Evolutionary conservation across 1,140 invertebrate species (phyloP).

Genomic region (Yoshiicerus persimilis): DNA sequence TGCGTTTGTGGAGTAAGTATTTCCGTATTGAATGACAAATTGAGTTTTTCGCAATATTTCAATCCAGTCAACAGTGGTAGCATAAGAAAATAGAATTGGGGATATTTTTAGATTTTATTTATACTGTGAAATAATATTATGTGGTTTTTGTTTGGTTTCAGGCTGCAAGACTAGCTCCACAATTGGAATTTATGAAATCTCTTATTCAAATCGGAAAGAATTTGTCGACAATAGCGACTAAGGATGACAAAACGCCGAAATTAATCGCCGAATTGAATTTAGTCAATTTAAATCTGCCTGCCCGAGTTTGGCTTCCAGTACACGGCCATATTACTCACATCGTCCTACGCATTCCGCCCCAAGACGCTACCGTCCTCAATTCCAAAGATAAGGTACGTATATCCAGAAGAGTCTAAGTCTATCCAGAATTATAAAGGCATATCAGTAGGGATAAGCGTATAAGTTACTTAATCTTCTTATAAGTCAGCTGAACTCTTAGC

Average conservation of each 20-base stretch:
- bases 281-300: constrained; percentile 94
- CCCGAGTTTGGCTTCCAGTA: constrained; percentile 94
- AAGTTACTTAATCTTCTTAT: too few relatives aligned
- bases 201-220: constrained; percentile 89
- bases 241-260: constrained; percentile 87
- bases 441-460: too few relatives aligned
- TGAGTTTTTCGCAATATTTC: too few relatives aligned
- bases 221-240: constrained; percentile 85
- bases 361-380: constrained; percentile 94
- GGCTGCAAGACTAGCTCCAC: constrained; percentile 78
- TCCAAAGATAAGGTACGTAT: constrained; percentile 89
- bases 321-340: constrained; percentile 71
- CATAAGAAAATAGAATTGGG: too few relatives aligned
- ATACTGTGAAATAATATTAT: too few relatives aligned
- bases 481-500: background rate
- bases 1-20: constrained; percentile 72
- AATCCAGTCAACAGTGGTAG: too few relatives aligned
- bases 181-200: constrained; percentile 83
- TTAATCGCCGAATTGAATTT: constrained; percentile 88
- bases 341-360: constrained; percentile 88
- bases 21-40: too few relatives aligned
- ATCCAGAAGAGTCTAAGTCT: too few relatives aligned
- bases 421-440: too few relatives aligned
- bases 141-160: constrained; percentile 53
- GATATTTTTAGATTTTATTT: too few relatives aligned